Evolutionary conservation across 2,797 vertebrate species (phyloP), one percentile per base, ranked within the genome.

Genomic region (Discoglossus pictus): DNA sequence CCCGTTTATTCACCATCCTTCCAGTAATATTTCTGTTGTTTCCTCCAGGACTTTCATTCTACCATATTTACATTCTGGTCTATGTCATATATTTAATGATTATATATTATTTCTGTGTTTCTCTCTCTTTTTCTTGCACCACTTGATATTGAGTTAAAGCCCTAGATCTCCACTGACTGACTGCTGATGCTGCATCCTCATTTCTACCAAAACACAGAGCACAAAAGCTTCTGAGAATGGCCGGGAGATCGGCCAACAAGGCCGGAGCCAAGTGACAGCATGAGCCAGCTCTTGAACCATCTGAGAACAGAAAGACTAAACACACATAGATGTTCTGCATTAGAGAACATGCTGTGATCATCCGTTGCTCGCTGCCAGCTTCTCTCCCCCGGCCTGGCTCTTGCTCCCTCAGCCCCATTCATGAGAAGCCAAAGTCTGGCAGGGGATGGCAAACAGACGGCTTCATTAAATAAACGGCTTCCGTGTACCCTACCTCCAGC

Each of bases 401-500:
- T 54, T 8, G 11, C 46, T 21, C 40, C 34, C 18, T 16, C 10
- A 10, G 31, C 48, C 34, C 18, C 42, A 66, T 67, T 59, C 35
- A 52, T 21, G 51, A 43, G n/a, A 31, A 18, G 38, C 16, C 44
- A 18, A 8, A 36, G 34, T 27, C 27, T 61, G 16, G 27, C 15
- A 18, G 46, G 25, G 38, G 24, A 35, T 20, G 6, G 27, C 7
- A 39, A 34, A 68, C 65, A 68, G 65, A 68, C 46, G 47, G 47
- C 13, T 23, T 43, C 18, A 68, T 23, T 44, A 38, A 46, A 50
- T 44, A 35, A 44, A 21, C n/a, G 40, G 10, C 20, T 20, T n/a
- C 46, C 25, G 20, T 53, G 42, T 34, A 43, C 23, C 6, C 23
- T 34, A 34, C 11, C 40, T 50, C 52, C 46, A n/a, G n/a, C 65